Percentiles rank a stretch among this genome's conserved stretches.
Conservation (phyloP, 2,888 invertebrate species). For the Leptinotarsa tumamoca region DNA sequence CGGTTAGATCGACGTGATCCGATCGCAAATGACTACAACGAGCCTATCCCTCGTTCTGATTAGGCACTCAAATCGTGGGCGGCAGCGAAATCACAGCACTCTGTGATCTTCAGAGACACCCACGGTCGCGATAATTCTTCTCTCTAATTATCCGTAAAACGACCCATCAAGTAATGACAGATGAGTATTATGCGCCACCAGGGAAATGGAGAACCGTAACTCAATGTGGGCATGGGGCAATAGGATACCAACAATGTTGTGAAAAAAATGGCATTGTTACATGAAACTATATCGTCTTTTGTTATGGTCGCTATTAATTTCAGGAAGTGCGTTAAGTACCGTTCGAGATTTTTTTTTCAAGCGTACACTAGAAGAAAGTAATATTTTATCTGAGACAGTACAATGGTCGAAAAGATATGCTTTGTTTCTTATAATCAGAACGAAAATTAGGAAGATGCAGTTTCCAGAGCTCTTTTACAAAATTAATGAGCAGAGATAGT, state of each 20-base stretch:
- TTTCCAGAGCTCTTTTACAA: too few species aligned
- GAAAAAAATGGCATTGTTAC: slow-evolving; percentile 7
- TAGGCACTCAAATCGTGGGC: slow-evolving; percentile 29
- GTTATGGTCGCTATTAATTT: slow-evolving; percentile 11
- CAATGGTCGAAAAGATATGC: neutral
- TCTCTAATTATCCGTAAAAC: slow-evolving; percentile 43
- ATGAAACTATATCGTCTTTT: slow-evolving; percentile 23
- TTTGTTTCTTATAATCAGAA: too few species aligned
- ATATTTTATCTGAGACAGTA: slow-evolving; percentile 1
- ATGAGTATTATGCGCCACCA: slow-evolving; percentile 29
- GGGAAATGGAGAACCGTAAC: slow-evolving; percentile 32
- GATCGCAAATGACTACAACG: neutral
- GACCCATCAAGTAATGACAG: slow-evolving; percentile 42
- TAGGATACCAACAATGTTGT: neutral
- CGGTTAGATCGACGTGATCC: neutral
- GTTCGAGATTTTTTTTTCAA: neutral
- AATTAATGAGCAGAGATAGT: too few species aligned
- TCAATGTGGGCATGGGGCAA: slow-evolving; percentile 18
- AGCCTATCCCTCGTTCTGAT: slow-evolving; percentile 4
- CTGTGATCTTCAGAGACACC: slow-evolving; percentile 42
- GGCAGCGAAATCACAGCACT: slow-evolving; percentile 36
- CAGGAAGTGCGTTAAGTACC: slow-evolving; percentile 14
- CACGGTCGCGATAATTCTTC: slow-evolving; percentile 36
- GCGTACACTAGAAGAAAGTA: neutral
- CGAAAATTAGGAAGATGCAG: too few species aligned